Evolutionary conservation across 2,888 invertebrate species (phyloP).

Genomic region (Macaria liturata): DNA sequence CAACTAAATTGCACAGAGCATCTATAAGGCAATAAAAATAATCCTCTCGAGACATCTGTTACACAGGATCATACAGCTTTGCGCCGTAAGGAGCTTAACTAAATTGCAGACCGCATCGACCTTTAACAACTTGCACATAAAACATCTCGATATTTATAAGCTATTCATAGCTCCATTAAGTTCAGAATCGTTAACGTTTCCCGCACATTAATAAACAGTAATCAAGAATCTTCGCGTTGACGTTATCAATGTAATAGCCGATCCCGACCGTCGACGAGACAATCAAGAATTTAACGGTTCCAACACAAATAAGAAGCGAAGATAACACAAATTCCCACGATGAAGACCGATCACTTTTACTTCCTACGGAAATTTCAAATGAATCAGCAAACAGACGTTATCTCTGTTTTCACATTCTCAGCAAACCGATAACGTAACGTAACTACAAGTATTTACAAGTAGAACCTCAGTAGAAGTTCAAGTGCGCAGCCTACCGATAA

Average conservation of each 20-base stretch:
- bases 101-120: slow-evolving; percentile 15
- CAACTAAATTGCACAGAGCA: slow-evolving; percentile 7
- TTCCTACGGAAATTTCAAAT: slow-evolving; percentile 18
- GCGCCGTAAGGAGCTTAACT: slow-evolving; percentile 20
- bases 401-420: slow-evolving; percentile 20
- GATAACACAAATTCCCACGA: slow-evolving; percentile 22
- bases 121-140: slow-evolving; percentile 12
- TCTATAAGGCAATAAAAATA: slow-evolving; percentile 17
- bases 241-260: slow-evolving; percentile 22
- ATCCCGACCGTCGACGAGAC: slow-evolving; percentile 22
- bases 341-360: slow-evolving; percentile 19
- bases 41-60: slow-evolving; percentile 25
- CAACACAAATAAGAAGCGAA: slow-evolving; percentile 22
- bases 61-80: slow-evolving; percentile 25
- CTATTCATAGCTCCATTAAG: slow-evolving; percentile 12
- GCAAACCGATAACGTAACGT: slow-evolving; percentile 24
- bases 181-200: slow-evolving; percentile 24
- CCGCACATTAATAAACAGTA: slow-evolving; percentile 11
- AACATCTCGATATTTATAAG: slow-evolving; percentile 8
- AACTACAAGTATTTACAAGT: slow-evolving; percentile 23
- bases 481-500: slow-evolving; percentile 31
- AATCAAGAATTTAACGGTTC: slow-evolving; percentile 21
- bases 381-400: slow-evolving; percentile 18
- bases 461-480: slow-evolving; percentile 33
- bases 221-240: slow-evolving; percentile 15